phyloP scores from a whole-genome alignment of 2,113 vertebrate genomes.

The Neodontobutis hainanensis region DNA sequence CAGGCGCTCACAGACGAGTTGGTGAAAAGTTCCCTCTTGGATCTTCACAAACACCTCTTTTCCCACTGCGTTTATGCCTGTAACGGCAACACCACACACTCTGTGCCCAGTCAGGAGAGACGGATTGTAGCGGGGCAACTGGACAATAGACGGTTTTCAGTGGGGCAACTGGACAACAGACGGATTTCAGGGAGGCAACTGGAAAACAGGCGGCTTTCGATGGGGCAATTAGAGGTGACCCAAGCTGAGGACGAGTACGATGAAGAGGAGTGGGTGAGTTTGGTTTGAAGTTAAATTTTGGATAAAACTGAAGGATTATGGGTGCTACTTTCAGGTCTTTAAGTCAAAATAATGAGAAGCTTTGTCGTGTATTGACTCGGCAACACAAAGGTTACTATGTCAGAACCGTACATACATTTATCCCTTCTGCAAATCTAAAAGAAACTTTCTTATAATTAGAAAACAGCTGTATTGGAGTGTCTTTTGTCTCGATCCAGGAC shows the following conservation, averaged over 20 bases:
- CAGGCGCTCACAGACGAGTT: slow-evolving; percentile 90
- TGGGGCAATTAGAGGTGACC: slow-evolving; percentile 74
- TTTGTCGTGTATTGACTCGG: too few relatives aligned
- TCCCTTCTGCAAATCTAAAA: too few relatives aligned
- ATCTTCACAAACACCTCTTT: slow-evolving; percentile 77
- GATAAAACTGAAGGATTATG: neutral
- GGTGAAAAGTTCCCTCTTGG: slow-evolving; percentile 84
- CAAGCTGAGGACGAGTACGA: slow-evolving; percentile 81
- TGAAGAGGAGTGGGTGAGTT: slow-evolving; percentile 89
- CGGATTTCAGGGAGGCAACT: slow-evolving; percentile 56
- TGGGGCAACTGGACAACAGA: slow-evolving; percentile 64
- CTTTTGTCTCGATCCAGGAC: slow-evolving; percentile 60
- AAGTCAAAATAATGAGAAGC: too few relatives aligned
- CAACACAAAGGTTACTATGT: too few relatives aligned
- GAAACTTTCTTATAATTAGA: too few relatives aligned
- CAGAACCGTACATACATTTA: too few relatives aligned
- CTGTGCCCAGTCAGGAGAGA: slow-evolving; percentile 53
- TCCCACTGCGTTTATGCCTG: slow-evolving; percentile 61
- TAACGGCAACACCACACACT: slow-evolving; percentile 16
- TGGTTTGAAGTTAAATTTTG: neutral
- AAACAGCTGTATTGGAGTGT: too few relatives aligned
- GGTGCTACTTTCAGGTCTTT: too few relatives aligned
- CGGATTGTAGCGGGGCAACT: slow-evolving; percentile 54
- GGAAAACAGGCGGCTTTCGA: slow-evolving; percentile 22
- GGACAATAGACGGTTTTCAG: slow-evolving; percentile 21